These are phyloP conservation scores for Blera fallax DNA, from an alignment of 2,888 invertebrate species.

Conservation along the genomic window DNA sequence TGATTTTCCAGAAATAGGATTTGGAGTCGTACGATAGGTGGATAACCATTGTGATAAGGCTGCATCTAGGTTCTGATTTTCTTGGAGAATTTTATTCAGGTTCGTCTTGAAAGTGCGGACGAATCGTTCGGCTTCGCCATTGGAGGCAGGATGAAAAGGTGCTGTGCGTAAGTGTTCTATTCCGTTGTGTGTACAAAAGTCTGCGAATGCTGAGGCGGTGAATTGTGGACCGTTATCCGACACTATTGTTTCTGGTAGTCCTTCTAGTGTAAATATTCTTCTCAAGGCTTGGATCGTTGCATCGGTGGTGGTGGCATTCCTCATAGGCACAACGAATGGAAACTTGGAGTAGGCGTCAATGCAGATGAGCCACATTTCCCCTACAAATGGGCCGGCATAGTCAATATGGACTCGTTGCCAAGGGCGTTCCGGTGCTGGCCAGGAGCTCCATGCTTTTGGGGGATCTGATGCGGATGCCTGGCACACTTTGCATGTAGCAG, in stretches of 20 bases:
- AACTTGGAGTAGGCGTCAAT: background rate
- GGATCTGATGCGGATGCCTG: background rate
- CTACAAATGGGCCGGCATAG: background rate
- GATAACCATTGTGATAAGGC: background rate
- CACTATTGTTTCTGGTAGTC: background rate
- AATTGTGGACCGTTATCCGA: background rate
- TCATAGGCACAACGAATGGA: background rate
- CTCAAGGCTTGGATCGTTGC: background rate
- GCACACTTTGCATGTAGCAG: background rate
- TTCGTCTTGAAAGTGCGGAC: background rate
- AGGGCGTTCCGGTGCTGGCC: background rate
- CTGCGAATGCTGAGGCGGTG: background rate
- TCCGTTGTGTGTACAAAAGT: background rate
- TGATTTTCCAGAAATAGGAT: background rate
- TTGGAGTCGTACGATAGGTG: background rate
- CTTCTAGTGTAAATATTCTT: background rate
- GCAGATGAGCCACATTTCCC: background rate
- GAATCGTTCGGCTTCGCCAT: background rate
- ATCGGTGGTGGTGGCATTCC: background rate
- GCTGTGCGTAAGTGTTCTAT: background rate
- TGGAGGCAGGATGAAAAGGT: background rate
- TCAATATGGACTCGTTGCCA: background rate
- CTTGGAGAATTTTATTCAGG: background rate
- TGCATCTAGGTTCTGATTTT: background rate
- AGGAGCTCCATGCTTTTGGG: background rate